phyloP scores from a whole-genome alignment of 2,888 invertebrate species.

The Magallana nippona region DNA sequence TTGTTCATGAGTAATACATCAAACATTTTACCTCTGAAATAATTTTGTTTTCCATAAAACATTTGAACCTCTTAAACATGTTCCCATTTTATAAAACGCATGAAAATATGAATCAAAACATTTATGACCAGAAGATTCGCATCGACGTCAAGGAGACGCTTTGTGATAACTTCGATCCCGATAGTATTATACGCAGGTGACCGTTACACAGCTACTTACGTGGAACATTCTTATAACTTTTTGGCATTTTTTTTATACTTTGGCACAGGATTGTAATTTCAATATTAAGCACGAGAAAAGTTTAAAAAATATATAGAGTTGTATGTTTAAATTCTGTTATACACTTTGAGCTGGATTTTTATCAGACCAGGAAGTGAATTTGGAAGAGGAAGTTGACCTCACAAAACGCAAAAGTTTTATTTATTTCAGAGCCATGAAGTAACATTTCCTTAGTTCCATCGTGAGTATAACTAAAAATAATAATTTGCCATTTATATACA shows the following conservation, averaged over 20 bases:
- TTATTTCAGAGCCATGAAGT: background rate
- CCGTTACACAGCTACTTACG: too few relatives aligned
- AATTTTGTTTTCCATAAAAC: background rate
- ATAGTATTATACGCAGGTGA: too few relatives aligned
- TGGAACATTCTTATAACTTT: too few relatives aligned
- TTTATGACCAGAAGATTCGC: background rate
- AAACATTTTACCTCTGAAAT: background rate
- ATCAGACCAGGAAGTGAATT: conserved; percentile 7
- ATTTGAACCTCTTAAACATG: conserved; percentile 13
- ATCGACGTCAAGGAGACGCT: background rate
- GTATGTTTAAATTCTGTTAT: too few relatives aligned
- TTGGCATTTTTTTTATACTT: too few relatives aligned
- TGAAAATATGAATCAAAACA: background rate
- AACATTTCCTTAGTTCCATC: background rate
- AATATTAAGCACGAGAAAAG: too few relatives aligned
- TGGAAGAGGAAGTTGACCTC: conserved; percentile 4
- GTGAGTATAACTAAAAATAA: background rate
- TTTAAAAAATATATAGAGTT: too few relatives aligned
- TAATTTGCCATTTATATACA: background rate
- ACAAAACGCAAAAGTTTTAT: background rate
- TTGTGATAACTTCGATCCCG: background rate
- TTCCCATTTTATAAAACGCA: background rate
- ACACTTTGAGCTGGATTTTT: background rate
- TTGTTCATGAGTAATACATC: too few relatives aligned
- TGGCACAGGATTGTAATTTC: too few relatives aligned